Base-by-base conservation (phyloP, 2,888 invertebrate genomes). In the Myathropa florea region DNA sequence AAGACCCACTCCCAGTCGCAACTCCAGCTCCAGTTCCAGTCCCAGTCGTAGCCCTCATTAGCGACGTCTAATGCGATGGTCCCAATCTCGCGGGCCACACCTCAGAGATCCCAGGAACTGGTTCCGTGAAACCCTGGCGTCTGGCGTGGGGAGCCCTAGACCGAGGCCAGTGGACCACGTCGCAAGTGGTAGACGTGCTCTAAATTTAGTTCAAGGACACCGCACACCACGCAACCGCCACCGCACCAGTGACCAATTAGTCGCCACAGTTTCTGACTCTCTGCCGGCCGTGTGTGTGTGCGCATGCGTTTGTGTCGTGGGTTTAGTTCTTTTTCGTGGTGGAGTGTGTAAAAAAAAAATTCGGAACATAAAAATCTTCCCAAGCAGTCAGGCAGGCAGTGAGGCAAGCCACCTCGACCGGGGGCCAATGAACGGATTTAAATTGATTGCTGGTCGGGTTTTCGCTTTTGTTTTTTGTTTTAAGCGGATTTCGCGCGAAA, bases 201-300 rank as follows among this genome's bases (percentile, higher is more conserved):
- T 70, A 70, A 77, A 70, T 77, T 77, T 70, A 63, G 77, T 77
- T 77, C 77, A 70, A 77, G 77, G 77, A 77, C 77, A 77, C 36
- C 55, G n/a, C 9, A 26, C 24, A 14, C 18, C 39, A 46, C 39
- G 36, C 67, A 24, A 67, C 46, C 53, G 10, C 53, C 53, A 24
- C 0, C 24, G n/a, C 33, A 30, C 36, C 36, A 36, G 9, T 18
- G 46, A 18, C 18, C 46, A 46, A 46, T 18, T 18, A 46, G 46
- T 18, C 46, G 18, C 46, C 46, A 46, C 7, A 46, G 46, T 18
- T 18, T 46, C 46, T 46, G 6, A 0, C 46, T n/a, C 46, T 33
- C 33, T 12, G 46, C 6, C 46, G 7, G 7, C 4, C 3, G 2
- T 18, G n/a, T 2, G 18, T 46, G 46, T 6, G 18, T 46, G 18